Conservation (phyloP, 2,888 invertebrate species). For the Megastigmus dorsalis region DNA sequence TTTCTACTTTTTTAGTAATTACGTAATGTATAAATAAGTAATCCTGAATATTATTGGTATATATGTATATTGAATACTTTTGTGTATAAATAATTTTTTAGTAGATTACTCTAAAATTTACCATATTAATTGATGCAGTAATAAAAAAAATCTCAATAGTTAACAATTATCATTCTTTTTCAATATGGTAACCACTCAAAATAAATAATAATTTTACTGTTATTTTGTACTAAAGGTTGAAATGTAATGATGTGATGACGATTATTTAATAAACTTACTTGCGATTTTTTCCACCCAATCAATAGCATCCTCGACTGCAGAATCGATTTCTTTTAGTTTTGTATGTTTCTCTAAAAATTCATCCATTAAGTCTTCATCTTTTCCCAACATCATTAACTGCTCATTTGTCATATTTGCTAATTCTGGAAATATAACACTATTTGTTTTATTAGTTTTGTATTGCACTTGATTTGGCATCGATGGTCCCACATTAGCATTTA, state of each 20-base stretch:
- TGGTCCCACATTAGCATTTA: constrained; percentile 66
- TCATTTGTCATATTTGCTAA: constrained; percentile 77
- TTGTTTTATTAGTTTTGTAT: constrained; percentile 55
- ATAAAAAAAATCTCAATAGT: no score
- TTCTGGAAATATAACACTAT: constrained; percentile 74
- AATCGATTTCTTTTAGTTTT: constrained; percentile 81
- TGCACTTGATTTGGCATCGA: constrained; percentile 48
- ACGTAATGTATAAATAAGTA: no score
- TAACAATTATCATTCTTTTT: no score
- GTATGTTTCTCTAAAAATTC: constrained; percentile 84
- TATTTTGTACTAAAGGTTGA: no score
- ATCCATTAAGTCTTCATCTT: constrained; percentile 83
- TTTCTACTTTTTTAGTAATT: no score
- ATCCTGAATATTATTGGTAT: no score
- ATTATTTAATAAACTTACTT: constrained; percentile 72
- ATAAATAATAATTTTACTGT: no score
- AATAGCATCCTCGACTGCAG: constrained; percentile 83
- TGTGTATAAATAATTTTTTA: neutral
- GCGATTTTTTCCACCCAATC: constrained; percentile 82
- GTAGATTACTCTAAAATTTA: no score
- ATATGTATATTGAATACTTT: no score
- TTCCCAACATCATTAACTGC: constrained; percentile 82
- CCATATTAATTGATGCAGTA: no score
- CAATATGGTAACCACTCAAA: no score
- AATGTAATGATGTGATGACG: no score